Base-by-base conservation (phyloP, 2,113 vertebrate genomes). In the Leptodactylus fuscus region DNA sequence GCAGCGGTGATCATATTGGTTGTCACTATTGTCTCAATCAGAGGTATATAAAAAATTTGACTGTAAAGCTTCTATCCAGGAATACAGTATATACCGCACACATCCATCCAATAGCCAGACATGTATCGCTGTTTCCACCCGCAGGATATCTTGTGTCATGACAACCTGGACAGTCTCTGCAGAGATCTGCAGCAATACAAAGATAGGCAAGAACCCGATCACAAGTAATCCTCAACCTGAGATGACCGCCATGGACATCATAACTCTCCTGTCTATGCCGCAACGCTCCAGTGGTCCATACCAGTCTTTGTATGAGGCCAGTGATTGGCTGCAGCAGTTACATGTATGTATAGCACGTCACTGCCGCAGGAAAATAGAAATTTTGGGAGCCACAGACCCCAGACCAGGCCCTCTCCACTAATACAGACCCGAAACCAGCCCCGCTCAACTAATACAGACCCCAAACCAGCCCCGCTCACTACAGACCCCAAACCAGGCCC, bases 141-240 rank as follows among this genome's bases (percentile, higher is more conserved):
- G 65, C 65, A 69, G 65, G 65, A 69, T 34, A 11, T 36, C 65
- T 69, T 2, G 18, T 38, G 65, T 69, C 34, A 69, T 69, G 65
- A 69, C 65, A 65, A 1, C 60, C 22, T 15, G 8, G 29, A 34
- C 15, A 5, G 24, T 29, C 58, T 29, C 9, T 12, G 24, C 58
- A 29, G 7, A 55, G 53, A n/a, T n/a, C 11, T 13, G 1, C n/a
- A n/a, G 18, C 27, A 29, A 4, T 32, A 6, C 5, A 65, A 32
- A 62, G 29, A 29, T 62, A 32, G 60, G 1, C 4, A 16, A 32
- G 12, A 65, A 32, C 3, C 18, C 6, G 20, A 10, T 13, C 2
- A 12, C 12, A 41, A 41, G 5, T 1, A 9, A 41, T 41, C 41
- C 41, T 9, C 41, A 41, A 9, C 9, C 9, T 41, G 41, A 41